Evolutionary conservation across 2,113 vertebrate genomes (phyloP).

Genomic region (Lepisosteus oculatus): DNA sequence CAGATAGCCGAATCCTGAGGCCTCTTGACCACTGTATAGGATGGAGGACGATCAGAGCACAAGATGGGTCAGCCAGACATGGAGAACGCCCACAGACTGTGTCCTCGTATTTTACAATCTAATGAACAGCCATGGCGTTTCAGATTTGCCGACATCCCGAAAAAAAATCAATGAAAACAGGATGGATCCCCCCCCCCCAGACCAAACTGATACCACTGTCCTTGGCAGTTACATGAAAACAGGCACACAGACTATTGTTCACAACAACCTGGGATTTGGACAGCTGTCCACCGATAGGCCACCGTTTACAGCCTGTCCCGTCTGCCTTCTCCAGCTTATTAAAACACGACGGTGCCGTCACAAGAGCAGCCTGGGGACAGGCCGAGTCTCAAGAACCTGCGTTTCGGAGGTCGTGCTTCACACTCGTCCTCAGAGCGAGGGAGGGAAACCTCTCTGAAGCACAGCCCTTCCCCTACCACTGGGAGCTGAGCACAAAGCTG

Average conservation of each 20-base stretch:
- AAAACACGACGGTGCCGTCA: background rate
- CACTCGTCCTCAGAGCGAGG: too few species aligned
- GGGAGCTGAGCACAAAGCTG: background rate
- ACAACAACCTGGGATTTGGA: too few species aligned
- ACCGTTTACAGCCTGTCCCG: background rate
- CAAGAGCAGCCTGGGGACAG: too few species aligned
- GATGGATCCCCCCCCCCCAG: too few species aligned
- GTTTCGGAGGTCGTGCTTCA: background rate
- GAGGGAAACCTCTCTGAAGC: too few species aligned
- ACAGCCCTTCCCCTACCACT: too few species aligned
- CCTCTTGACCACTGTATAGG: background rate
- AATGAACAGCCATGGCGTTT: background rate
- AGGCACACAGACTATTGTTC: too few species aligned
- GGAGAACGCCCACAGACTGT: background rate
- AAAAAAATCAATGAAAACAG: too few species aligned
- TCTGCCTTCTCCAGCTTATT: slow-evolving; percentile 1
- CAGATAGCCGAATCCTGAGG: background rate
- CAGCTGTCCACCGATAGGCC: background rate
- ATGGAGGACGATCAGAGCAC: background rate
- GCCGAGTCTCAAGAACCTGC: background rate
- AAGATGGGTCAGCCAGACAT: slow-evolving; percentile 1
- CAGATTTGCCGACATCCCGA: background rate
- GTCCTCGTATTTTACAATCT: background rate
- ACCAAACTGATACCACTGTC: too few species aligned
- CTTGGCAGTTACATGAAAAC: too few species aligned